phyloP scores from a whole-genome alignment of 1,140 invertebrate species.

The Delia radicum region DNA sequence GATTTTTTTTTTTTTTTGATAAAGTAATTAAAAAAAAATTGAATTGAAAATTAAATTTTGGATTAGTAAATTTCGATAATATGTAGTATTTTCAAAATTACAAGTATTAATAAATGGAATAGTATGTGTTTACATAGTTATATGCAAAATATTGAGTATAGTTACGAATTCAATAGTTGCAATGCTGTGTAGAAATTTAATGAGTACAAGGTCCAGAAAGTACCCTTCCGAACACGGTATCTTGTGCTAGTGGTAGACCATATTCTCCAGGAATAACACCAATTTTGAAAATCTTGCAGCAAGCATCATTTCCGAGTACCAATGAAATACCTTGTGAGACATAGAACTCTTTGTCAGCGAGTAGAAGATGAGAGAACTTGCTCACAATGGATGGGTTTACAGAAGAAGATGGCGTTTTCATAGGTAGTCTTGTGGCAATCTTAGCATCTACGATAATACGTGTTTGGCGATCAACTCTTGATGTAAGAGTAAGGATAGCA shows the following conservation, averaged over 20 bases:
- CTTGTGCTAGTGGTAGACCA: not conserved
- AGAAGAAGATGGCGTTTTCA: not conserved
- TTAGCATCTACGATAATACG: not conserved
- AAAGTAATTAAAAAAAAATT: no score
- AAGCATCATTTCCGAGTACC: not conserved
- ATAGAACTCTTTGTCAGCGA: not conserved
- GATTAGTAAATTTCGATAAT: not conserved
- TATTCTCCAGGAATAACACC: not conserved
- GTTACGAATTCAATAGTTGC: not conserved
- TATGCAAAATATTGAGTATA: not conserved
- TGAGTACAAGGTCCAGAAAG: not conserved
- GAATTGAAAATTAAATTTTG: no score
- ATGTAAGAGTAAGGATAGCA: not conserved
- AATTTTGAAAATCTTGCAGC: not conserved
- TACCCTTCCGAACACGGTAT: not conserved
- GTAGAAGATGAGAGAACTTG: not conserved
- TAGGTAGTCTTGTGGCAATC: not conserved
- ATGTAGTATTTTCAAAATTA: not conserved
- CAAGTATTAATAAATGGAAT: not conserved
- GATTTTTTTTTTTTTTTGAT: no score
- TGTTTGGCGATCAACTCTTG: not conserved
- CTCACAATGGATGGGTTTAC: not conserved
- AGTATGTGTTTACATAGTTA: not conserved
- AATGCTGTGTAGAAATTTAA: no score
- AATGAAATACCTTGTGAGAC: not conserved